Conservation (phyloP, 2,797 vertebrate genomes). For the Channa striata region DNA sequence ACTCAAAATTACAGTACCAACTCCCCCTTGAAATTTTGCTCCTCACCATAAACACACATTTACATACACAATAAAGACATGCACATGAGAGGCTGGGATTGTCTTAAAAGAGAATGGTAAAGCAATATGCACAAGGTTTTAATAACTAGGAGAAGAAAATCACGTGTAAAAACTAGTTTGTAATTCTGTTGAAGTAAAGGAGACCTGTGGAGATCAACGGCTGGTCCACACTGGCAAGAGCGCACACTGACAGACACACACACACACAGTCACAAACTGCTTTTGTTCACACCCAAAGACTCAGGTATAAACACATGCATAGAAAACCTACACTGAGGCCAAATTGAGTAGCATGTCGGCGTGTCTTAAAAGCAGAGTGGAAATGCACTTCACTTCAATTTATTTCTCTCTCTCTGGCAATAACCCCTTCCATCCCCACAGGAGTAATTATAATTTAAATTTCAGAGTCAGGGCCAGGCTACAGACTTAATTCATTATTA, state of each 20-base stretch:
- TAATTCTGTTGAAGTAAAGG: conserved; percentile 32
- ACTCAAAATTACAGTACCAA: background rate
- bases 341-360: conserved; percentile 76
- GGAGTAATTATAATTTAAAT: conserved; percentile 90
- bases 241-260: conserved; percentile 19
- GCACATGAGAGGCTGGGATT: conserved; percentile 9
- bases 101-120: conserved; percentile 17
- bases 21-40: background rate
- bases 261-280: conserved; percentile 44
- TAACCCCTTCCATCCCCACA: conserved; percentile 86
- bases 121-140: conserved; percentile 22
- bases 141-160: conserved; percentile 36
- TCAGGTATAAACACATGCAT: conserved; percentile 74
- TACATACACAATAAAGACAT: conserved; percentile 26
- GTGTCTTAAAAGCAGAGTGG: conserved; percentile 82
- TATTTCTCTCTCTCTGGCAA: conserved; percentile 85
- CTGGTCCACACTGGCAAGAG: conserved; percentile 12
- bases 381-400: conserved; percentile 86
- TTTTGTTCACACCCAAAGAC: conserved; percentile 71
- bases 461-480: conserved; percentile 85
- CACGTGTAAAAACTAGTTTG: conserved; percentile 42
- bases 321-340: conserved; percentile 68
- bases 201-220: conserved; percentile 51
- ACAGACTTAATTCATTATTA: conserved; percentile 87
- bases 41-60: conserved; percentile 18